Base-by-base conservation (phyloP, 2,888 invertebrate species). In the Dilophus febrilis region DNA sequence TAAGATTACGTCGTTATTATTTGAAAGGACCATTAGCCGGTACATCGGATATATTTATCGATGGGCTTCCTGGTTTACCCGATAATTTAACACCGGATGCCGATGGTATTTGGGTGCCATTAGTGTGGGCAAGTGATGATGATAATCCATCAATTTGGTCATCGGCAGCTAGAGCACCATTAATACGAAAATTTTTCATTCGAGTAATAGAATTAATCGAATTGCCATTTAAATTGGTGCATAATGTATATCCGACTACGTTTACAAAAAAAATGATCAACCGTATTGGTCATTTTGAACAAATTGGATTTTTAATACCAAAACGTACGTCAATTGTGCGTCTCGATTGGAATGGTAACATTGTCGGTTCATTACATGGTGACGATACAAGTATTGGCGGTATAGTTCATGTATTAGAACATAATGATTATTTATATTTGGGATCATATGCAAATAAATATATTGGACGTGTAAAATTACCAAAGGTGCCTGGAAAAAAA, bases 21-120 rank as follows among this genome's bases (percentile, higher is more conserved):
- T 55, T 95, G 10, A 77, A 74, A 53, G 94, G 94, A 3, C 65
- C 77, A 0, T 84, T 84, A 50, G 72, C 75, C 48, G 91, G 90
- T n/a, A 66, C 72, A 46, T 61, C 67, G 3, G 90, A 91, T 55
- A 64, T 83, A 2, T 88, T 94, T 52, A 64, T 78, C 4, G 80
- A 87, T 49, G 83, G 84, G 30, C 62, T 88, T 44, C 86, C 87
- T 53, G 87, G 63, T 4, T 28, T 48, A 31, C 59, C 61, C 0
- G 63, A 63, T 38, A 63, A 63, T 46, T 41, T 63, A 28, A 58
- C 61, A n/a, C 70, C 72, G 16, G 74, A 78, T 45, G 67, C 70
- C 14, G 78, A 76, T 4, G 82, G 83, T 16, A 63, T 81, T 47
- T 66, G 81, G 47, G 71, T 79, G 3, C 67, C 71, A 2, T 54